phyloP scores from a whole-genome alignment of 2,113 vertebrate genomes.

The Hylia prasina region DNA sequence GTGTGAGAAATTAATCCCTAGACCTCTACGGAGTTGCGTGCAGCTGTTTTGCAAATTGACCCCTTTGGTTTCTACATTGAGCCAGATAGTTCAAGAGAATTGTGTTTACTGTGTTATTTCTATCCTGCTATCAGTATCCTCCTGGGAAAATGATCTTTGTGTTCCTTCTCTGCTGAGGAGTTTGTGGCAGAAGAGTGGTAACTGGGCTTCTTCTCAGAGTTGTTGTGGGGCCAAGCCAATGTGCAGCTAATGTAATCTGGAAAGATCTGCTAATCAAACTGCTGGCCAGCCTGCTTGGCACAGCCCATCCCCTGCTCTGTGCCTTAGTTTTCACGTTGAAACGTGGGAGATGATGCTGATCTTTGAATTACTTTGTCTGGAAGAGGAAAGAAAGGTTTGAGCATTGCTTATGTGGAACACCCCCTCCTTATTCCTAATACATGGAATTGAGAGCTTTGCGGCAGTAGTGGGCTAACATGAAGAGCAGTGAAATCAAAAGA shows the following conservation, averaged over 20 bases:
- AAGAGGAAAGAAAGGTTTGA: not conserved
- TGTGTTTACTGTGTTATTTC: not conserved
- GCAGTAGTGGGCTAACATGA: not conserved
- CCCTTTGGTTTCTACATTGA: not conserved
- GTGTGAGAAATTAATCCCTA: not conserved
- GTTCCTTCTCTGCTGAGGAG: not conserved
- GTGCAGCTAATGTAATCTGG: rapidly evolving
- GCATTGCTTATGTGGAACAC: not conserved
- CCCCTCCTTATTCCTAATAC: not conserved
- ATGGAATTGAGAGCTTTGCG: not conserved
- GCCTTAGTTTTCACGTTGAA: not conserved
- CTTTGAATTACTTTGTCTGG: not conserved
- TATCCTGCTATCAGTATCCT: not conserved
- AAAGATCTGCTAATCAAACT: not conserved
- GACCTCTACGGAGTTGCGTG: not conserved
- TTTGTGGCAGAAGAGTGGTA: not conserved
- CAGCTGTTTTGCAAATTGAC: not conserved
- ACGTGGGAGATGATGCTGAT: not conserved
- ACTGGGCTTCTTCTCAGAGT: not conserved
- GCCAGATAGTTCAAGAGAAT: not conserved
- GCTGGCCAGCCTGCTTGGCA: not conserved
- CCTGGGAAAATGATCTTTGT: not conserved
- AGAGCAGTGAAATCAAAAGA: not conserved
- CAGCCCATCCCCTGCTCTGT: not conserved
- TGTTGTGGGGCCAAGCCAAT: not conserved